Conservation (phyloP, 1,140 invertebrate species). For the Scylla paramamosain region DNA sequence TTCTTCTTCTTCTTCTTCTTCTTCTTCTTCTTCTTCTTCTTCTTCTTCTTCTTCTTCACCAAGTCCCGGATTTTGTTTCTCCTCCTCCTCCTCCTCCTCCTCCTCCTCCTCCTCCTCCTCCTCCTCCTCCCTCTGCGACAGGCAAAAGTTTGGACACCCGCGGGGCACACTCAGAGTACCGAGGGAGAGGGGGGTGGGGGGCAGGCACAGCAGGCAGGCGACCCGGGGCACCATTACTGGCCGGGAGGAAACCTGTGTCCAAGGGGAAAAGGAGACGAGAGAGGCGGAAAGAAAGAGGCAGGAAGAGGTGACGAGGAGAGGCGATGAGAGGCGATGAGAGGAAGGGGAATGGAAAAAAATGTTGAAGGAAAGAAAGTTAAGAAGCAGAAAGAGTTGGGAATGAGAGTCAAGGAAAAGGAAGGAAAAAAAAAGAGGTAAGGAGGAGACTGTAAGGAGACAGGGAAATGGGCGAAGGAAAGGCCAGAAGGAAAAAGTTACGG, state of each 20-base stretch:
- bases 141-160: too few species aligned
- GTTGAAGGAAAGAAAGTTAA: neutral
- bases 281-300: neutral
- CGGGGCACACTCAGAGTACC: too few species aligned
- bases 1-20: neutral
- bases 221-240: neutral
- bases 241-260: neutral
- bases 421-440: neutral
- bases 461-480: neutral
- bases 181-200: neutral
- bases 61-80: too few species aligned
- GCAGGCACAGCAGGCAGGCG: neutral
- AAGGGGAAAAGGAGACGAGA: neutral
- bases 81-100: too few species aligned
- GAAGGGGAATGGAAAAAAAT: neutral
- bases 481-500: neutral
- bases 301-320: neutral
- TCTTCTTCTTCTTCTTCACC: too few species aligned
- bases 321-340: neutral
- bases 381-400: neutral
- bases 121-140: too few species aligned
- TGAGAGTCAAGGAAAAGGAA: neutral
- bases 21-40: too few species aligned
- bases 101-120: too few species aligned
- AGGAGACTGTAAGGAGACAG: neutral